Conservation (phyloP, 2,797 vertebrate species). For the Galagoides demidoff region DNA sequence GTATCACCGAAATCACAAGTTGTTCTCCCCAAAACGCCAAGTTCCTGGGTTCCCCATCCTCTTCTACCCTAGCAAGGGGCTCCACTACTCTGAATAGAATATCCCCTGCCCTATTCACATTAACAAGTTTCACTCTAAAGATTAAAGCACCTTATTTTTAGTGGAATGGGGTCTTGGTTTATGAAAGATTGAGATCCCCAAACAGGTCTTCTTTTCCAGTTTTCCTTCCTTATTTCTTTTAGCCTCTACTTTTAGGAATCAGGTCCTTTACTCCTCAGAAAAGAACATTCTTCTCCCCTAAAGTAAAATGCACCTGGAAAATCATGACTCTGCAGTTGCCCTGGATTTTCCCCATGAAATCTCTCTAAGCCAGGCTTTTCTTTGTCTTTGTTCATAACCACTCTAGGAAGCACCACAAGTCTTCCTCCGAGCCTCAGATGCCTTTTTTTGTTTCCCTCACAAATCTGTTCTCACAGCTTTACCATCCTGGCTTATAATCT, state of each 20-base stretch:
- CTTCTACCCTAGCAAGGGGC: background rate
- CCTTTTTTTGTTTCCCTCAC: conserved; percentile 21
- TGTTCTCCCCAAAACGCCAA: background rate
- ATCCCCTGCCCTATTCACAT: background rate
- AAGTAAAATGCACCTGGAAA: background rate
- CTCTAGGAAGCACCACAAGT: background rate
- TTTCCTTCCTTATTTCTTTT: background rate
- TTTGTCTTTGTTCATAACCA: background rate
- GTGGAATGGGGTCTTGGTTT: background rate
- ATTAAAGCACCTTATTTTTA: background rate
- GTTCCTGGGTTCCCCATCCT: background rate
- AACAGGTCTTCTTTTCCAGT: background rate
- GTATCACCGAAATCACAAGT: background rate
- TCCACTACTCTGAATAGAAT: background rate
- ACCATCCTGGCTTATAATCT: conserved; percentile 51
- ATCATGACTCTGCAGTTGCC: background rate
- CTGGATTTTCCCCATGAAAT: background rate
- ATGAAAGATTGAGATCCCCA: background rate
- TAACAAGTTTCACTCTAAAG: background rate
- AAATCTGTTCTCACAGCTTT: conserved; percentile 55
- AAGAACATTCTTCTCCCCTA: conserved; percentile 1
- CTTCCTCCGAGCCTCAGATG: conserved; percentile 56
- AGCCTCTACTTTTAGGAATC: background rate
- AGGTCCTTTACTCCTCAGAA: conserved; percentile 23
- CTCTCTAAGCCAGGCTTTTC: background rate